Evolutionary conservation across 37 sponge, comb jelly and placozoan species (phyloP).

Genomic region (Tethya wilhelma): DNA sequence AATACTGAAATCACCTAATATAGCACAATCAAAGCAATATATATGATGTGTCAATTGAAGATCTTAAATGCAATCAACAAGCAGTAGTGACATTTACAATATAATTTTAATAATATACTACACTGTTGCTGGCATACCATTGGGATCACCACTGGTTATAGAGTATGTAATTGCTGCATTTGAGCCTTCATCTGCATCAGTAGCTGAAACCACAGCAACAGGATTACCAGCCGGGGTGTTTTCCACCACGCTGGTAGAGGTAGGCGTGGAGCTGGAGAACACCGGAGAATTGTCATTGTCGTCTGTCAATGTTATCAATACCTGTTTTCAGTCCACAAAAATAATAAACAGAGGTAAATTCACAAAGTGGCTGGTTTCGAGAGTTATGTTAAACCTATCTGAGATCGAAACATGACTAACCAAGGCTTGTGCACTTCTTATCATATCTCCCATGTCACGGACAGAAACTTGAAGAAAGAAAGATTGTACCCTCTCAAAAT

Average conservation of each 20-base stretch:
- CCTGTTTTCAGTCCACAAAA: neutral
- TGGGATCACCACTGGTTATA: neutral
- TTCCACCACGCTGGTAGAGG: neutral
- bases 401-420: neutral
- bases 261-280: neutral
- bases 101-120: neutral
- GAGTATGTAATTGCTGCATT: slow-evolving; percentile 21
- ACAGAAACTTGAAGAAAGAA: slow-evolving; percentile 1
- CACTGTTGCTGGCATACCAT: neutral
- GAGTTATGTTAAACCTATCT: no score
- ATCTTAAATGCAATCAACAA: no score
- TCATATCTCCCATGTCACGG: neutral
- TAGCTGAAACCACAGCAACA: slow-evolving; percentile 7
- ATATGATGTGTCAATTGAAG: no score
- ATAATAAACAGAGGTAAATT: no score
- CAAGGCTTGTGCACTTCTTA: slow-evolving; percentile 5
- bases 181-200: slow-evolving; percentile 17
- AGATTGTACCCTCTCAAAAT: slow-evolving; percentile 2
- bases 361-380: no score
- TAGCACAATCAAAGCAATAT: no score
- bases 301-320: slow-evolving; percentile 16
- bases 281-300: slow-evolving; percentile 36
- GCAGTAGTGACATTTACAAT: no score
- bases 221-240: neutral
- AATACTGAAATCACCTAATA: no score